A percentile compares a stretch with the other conserved stretches of the same genome.
phyloP scores from a whole-genome alignment of 2,888 invertebrate genomes.

The Pimpla rufipes region DNA sequence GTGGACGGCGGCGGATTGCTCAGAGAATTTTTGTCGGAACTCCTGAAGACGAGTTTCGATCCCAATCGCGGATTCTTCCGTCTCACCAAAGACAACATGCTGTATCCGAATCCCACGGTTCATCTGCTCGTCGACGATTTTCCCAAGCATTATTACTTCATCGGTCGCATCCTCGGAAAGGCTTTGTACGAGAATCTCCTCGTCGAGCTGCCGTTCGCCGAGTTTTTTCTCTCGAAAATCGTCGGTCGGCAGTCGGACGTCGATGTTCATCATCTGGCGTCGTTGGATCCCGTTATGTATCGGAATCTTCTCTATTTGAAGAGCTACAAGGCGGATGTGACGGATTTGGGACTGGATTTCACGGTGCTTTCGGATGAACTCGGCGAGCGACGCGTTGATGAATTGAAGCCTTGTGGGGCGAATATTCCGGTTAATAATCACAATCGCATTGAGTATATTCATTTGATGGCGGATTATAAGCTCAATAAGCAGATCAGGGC shows the following conservation, averaged over 20 bases:
- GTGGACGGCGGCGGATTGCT: constrained; percentile 99
- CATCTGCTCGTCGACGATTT: constrained; percentile 94
- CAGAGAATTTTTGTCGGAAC: constrained; percentile 97
- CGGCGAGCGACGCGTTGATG: constrained; percentile 95
- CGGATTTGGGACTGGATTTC: constrained; percentile 96
- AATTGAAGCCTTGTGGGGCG: constrained; percentile 95
- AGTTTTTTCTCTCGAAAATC: constrained; percentile 96
- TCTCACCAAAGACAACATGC: constrained; percentile 95
- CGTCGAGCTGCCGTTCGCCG: constrained; percentile 97
- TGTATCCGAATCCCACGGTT: constrained; percentile 98
- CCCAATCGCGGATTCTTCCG: constrained; percentile 97
- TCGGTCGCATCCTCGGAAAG: constrained; percentile 96
- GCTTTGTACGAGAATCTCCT: constrained; percentile 97
- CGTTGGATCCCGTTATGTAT: constrained; percentile 96
- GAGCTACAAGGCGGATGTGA: constrained; percentile 94
- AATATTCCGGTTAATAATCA: constrained; percentile 96
- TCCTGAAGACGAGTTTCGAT: constrained; percentile 97
- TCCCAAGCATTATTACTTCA: constrained; percentile 95
- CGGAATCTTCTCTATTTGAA: constrained; percentile 95
- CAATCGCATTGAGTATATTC: constrained; percentile 98
- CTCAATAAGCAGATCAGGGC: constrained; percentile 95
- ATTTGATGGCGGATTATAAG: constrained; percentile 98
- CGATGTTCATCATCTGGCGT: constrained; percentile 96
- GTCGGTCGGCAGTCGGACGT: constrained; percentile 92
- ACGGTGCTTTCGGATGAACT: constrained; percentile 96